phyloP scores from a whole-genome alignment of 2,113 vertebrate genomes.

The Geothlypis trichas region DNA sequence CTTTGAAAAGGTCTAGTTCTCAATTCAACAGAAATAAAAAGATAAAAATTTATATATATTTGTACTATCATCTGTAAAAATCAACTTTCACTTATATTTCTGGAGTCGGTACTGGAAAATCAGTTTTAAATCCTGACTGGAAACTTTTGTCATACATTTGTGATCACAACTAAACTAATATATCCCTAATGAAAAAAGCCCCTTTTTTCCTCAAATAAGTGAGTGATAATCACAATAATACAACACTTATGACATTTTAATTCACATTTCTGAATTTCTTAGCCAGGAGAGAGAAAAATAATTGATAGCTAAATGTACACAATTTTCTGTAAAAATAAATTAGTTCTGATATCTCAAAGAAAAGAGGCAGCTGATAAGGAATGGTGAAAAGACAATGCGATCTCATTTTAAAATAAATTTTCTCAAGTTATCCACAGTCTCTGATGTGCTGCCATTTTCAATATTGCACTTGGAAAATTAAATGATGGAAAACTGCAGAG shows the following conservation, averaged over 20 bases:
- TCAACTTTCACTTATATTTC: neutral
- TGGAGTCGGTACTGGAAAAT: neutral
- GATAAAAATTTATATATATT: neutral
- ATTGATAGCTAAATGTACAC: neutral
- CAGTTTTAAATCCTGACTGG: conserved; percentile 10
- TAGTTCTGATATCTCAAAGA: neutral
- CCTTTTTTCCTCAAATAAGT: neutral
- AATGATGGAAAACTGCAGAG: neutral
- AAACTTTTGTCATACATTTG: neutral
- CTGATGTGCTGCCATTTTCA: neutral
- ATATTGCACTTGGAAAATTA: neutral
- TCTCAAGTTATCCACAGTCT: neutral
- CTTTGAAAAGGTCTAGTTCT: neutral
- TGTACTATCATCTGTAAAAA: neutral
- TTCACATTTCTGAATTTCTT: neutral
- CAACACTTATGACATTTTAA: neutral
- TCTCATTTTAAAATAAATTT: neutral
- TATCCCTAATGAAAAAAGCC: neutral
- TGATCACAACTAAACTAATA: neutral
- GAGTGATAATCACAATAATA: neutral
- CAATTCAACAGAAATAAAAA: conserved; percentile 21
- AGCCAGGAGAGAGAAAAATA: neutral
- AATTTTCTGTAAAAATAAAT: neutral
- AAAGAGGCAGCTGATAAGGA: neutral
- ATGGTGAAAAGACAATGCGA: neutral